Base-by-base conservation (phyloP, 1,140 invertebrate species). In the Cyclina sinensis region DNA sequence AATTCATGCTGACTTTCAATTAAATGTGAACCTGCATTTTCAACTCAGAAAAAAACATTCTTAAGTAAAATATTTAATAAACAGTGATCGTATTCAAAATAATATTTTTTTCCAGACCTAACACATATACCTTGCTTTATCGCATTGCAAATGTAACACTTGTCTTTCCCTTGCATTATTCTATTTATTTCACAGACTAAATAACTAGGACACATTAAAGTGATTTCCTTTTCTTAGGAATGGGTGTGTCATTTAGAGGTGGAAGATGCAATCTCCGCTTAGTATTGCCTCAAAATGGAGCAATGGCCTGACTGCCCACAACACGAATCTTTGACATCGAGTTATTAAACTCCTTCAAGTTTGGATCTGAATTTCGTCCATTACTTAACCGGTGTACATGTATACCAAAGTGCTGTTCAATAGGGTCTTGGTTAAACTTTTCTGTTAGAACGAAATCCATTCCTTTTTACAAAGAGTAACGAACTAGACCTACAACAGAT, bases 341-440 rank as follows among this genome's bases (percentile, higher is more conserved):
- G 37, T 89, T 86, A 18, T 62, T 82, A 1, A 90, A 85, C 4
- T 89, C 39, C 24, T 74, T 35, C 5, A 90, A 59, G 39, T 70
- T 85, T 3, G 89, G 81, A 32, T 88, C 88, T 16, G 84, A 85
- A 27, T 86, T 86, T n/a, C 24, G 11, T 0, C 82, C 87, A 1
- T n/a, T 1, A 51, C 59, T 88, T 27, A 65, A 30, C 11, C 90
- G 57, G 12, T 86, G 81, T n/a, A n/a, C n/a, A n/a, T n/a, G n/a
- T 30, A 84, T 54, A 16, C 85, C 73, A 76, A 91, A 91, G 43
- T 86, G 82, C 68, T 89, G 90, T 62, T 91, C 88, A 7, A 91
- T 24, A 2, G 88, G 87, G 46, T 91, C 90, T 46, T 91, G 90
- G 48, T 91, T 91, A 78, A 89, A 91, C n/a, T 62, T 65, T n/a